Evolutionary conservation across 2,797 vertebrate genomes (phyloP).

Genomic region (Acanthiza pusilla): DNA sequence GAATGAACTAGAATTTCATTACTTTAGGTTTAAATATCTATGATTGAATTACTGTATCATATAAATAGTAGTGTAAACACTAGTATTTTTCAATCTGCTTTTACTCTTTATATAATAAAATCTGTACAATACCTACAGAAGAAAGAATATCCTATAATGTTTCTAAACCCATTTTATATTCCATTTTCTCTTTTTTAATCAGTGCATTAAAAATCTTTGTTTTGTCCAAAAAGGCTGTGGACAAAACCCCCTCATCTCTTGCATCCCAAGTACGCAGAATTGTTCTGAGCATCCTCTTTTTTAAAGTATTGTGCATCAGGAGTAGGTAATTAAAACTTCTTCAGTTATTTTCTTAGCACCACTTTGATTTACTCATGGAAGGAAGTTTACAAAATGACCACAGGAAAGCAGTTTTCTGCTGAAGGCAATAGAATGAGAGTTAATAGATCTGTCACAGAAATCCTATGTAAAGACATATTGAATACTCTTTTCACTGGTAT

Average conservation of each 20-base stretch:
- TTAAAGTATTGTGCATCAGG: neutral
- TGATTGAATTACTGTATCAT: neutral
- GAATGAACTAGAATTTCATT: neutral
- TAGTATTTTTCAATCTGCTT: constrained; percentile 1
- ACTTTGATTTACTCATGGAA: neutral
- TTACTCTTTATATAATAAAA: neutral
- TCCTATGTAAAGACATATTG: neutral
- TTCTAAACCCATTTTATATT: neutral
- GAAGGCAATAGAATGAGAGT: neutral
- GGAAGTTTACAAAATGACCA: neutral
- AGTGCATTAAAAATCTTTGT: neutral
- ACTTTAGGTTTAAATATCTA: neutral
- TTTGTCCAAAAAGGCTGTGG: neutral
- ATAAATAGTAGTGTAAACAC: neutral
- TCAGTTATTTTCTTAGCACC: neutral
- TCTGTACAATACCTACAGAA: neutral
- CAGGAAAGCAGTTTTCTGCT: constrained; percentile 1
- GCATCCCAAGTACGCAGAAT: neutral
- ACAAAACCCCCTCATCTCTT: neutral
- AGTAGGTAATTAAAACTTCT: constrained; percentile 1
- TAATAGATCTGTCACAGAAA: constrained; percentile 6
- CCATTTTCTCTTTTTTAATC: neutral
- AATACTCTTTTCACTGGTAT: neutral
- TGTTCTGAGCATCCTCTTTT: neutral
- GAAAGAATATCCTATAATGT: neutral